These are phyloP conservation scores for Seira ritae DNA, from an alignment of 2,888 invertebrate genomes.

Conservation along the genomic window DNA sequence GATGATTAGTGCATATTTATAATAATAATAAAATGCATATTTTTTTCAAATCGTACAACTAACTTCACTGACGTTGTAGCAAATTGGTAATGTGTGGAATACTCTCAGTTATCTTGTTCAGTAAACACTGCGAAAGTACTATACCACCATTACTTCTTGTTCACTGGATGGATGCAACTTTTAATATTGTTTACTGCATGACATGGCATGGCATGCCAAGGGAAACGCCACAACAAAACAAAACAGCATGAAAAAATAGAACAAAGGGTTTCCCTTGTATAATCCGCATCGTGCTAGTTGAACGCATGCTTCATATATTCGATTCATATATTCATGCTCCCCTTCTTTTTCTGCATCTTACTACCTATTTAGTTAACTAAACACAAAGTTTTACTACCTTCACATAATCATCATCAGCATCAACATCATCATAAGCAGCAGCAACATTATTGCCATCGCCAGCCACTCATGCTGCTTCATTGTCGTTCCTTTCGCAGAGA, in stretches of 20 bases:
- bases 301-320: constrained; percentile 10
- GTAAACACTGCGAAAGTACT: not conserved
- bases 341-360: constrained; percentile 4
- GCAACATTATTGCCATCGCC: not conserved
- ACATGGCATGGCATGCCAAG: not conserved
- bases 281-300: not conserved
- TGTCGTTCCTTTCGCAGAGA: constrained; percentile 38
- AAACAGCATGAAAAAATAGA: not conserved
- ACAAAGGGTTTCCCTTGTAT: constrained; percentile 7
- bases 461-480: constrained; percentile 22
- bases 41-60: not conserved
- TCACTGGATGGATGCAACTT: not conserved
- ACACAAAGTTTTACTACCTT: constrained; percentile 9
- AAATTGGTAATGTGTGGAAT: not conserved
- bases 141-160: not conserved
- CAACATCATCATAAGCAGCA: not conserved
- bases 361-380: constrained; percentile 19
- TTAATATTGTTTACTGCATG: not conserved
- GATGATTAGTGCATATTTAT: not conserved
- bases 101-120: not conserved
- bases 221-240: not conserved
- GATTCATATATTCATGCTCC: constrained; percentile 7
- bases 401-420: not conserved
- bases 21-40: not conserved
- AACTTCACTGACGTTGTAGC: not conserved